These are phyloP conservation scores for Dicentrarchus labrax DNA, from an alignment of 2,113 vertebrate species.

Conservation along the genomic window DNA sequence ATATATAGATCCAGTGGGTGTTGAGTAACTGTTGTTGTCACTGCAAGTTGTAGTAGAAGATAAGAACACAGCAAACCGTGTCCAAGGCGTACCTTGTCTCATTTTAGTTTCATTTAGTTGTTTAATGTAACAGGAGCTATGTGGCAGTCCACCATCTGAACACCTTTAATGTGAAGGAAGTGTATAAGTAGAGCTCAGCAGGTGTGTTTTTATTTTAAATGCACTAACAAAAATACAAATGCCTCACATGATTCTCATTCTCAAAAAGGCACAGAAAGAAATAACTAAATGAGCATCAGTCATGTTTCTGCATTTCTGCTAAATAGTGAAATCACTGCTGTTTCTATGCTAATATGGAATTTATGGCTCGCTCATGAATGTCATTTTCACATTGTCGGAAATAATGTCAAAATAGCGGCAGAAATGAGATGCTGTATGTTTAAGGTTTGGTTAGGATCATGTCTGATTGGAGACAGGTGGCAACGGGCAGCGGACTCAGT, in stretches of 20 bases:
- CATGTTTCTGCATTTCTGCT: not conserved
- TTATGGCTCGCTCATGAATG: not conserved
- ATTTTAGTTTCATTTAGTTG: not conserved
- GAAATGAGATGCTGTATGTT: not conserved
- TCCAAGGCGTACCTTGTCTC: not conserved
- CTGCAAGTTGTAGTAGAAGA: not conserved
- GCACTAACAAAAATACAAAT: not conserved
- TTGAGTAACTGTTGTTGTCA: constrained; percentile 27
- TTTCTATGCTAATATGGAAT: not conserved
- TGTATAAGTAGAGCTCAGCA: not conserved
- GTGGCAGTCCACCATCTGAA: not conserved
- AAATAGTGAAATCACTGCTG: not conserved
- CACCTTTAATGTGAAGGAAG: not conserved
- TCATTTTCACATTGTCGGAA: too few relatives aligned
- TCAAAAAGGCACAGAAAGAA: not conserved
- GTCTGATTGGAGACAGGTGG: not conserved
- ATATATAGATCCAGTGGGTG: not conserved
- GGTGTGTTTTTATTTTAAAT: not conserved
- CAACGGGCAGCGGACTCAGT: not conserved
- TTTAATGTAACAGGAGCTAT: not conserved
- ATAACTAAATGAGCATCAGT: not conserved
- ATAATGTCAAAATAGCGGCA: too few relatives aligned
- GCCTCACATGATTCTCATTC: not conserved
- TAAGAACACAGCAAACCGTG: not conserved
- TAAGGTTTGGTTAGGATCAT: not conserved